These are phyloP conservation scores for Strigamia crassipes DNA, from an alignment of 2,888 invertebrate species.

Conservation along the genomic window DNA sequence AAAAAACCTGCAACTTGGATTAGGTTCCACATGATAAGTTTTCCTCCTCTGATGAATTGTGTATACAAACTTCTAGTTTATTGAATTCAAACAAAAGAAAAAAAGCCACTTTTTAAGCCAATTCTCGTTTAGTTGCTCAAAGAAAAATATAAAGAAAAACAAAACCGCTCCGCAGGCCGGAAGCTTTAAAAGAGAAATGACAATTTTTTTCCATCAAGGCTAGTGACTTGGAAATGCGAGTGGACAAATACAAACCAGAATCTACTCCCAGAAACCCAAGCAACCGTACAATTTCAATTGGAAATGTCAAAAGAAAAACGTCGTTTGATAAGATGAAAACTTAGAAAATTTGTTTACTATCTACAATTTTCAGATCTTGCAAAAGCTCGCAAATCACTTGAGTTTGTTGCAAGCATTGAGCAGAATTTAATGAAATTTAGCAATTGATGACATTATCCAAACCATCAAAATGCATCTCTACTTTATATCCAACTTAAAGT, in stretches of 20 bases:
- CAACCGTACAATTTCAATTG: background rate
- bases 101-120: background rate
- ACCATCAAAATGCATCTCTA: background rate
- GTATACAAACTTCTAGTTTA: conserved; percentile 4
- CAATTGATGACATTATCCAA: conserved; percentile 11
- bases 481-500: background rate
- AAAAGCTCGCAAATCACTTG: background rate
- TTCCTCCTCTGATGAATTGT: background rate
- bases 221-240: conserved; percentile 1
- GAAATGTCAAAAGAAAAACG: background rate
- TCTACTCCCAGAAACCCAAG: background rate
- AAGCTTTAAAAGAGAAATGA: background rate
- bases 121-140: background rate
- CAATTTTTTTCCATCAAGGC: background rate
- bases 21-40: conserved; percentile 2
- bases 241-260: conserved; percentile 23
- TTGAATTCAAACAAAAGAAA: conserved; percentile 8
- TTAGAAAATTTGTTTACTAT: background rate
- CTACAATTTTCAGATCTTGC: background rate
- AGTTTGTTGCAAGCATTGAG: background rate
- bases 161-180: background rate
- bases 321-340: background rate
- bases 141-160: background rate
- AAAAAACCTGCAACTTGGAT: background rate
- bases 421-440: background rate